A percentile compares a stretch with the other conserved stretches of the same genome.
These are phyloP conservation scores for Salmo trutta DNA, from an alignment of 2,797 vertebrate genomes.

Conservation along the genomic window DNA sequence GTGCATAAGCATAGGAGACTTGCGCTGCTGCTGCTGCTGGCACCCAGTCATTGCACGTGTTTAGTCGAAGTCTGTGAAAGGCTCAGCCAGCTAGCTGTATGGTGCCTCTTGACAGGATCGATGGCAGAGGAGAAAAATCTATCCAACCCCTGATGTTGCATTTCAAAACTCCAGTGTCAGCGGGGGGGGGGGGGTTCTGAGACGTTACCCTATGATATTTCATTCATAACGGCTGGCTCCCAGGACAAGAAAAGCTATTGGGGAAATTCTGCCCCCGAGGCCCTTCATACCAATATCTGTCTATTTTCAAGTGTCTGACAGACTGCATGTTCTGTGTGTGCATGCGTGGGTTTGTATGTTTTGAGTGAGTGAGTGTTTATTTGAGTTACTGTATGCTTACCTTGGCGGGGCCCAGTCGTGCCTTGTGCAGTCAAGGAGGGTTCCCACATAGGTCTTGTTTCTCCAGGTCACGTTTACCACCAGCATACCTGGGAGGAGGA, in stretches of 20 bases:
- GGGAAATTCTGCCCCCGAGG: not conserved
- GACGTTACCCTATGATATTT: conserved; percentile 14
- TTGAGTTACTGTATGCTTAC: conserved; percentile 57
- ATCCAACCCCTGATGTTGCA: conserved; percentile 36
- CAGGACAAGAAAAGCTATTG: conserved; percentile 2
- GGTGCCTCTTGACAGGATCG: conserved; percentile 22
- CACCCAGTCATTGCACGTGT: conserved; percentile 1
- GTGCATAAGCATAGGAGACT: no score
- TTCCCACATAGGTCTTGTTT: conserved; percentile 96
- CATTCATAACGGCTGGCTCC: conserved; percentile 9
- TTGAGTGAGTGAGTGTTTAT: not conserved
- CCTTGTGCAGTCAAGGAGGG: conserved; percentile 92
- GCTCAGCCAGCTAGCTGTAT: conserved; percentile 6
- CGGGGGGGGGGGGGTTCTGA: not conserved
- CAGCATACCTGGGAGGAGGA: conserved; percentile 83
- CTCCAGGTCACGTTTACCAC: conserved; percentile 98
- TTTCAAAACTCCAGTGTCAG: conserved; percentile 40
- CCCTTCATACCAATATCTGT: not conserved
- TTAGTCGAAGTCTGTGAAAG: conserved; percentile 22
- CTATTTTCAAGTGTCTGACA: not conserved
- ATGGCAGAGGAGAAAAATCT: conserved; percentile 40
- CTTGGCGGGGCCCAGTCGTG: conserved; percentile 97
- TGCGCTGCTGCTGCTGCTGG: no score
- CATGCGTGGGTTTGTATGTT: not conserved
- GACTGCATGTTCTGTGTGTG: not conserved